Base-by-base conservation (phyloP, 2,888 invertebrate genomes). In the Leptopilina drosophilae region DNA sequence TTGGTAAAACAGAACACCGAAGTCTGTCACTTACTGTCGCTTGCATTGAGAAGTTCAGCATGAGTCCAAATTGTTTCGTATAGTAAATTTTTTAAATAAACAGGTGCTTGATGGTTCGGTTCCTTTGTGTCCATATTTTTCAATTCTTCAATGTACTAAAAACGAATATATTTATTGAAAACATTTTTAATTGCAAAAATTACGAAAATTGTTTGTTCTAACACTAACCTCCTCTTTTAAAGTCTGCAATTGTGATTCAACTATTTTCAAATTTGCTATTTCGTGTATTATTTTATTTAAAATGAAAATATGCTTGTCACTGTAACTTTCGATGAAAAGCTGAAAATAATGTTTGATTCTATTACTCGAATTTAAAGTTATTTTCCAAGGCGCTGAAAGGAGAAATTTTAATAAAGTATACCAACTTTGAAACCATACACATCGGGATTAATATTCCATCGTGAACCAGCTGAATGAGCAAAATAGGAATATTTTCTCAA, bases 61-160 rank as follows among this genome's bases (percentile, higher is more conserved):
- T 98, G 96, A 0, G 96, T 96, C 98, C 99, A 99, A 2, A 95
- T 95, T 84, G 96, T 94, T 88, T 98, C 98, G 0, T 96, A 94
- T 75, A 98, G 92, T 65, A 98, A 93, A n/a, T 96, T 93, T 0
- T 96, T 95, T 82, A 96, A 94, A 91, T 98, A 97, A 92, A 98
- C 98, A 11, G 97, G 95, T 0, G 98, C 97, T 90, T 97, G 97
- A 85, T 95, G 94, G 88, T 96, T 96, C 0, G 99, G 99, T 88
- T 98, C 98, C 85, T 98, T 98, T 0, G 97, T 96, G 78, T 96
- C 95, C 90, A 98, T 98, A 92, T 99, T 99, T 91, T 95, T 96
- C 87, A 99, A 91, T 14, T 93, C 93, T 78, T 99, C 93, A 11
- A 96, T 94, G 89, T 98, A 97, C n/a, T n/a, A n/a, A n/a, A n/a